phyloP scores from a whole-genome alignment of 2,888 invertebrate genomes.

The Blastobasis lacticolella region DNA sequence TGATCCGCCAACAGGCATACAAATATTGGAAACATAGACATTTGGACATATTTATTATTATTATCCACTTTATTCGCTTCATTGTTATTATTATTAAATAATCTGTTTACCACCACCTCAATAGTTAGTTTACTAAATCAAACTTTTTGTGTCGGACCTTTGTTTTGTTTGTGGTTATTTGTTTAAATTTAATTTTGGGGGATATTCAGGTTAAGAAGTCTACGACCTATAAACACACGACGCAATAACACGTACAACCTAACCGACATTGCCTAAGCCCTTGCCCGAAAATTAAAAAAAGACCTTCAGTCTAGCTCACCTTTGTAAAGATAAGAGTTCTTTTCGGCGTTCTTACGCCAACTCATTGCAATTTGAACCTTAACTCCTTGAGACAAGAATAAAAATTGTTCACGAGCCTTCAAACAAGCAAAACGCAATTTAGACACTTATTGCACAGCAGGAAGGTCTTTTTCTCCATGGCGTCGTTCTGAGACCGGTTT shows the following conservation, averaged over 20 bases:
- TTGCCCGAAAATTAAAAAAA: conserved; percentile 9
- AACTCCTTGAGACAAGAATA: background rate
- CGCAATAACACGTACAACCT: conserved; percentile 1
- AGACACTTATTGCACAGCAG: conserved; percentile 21
- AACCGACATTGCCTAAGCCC: conserved; percentile 11
- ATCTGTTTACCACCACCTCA: too few relatives aligned
- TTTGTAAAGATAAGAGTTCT: conserved; percentile 6
- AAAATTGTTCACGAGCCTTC: background rate
- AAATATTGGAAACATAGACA: too few relatives aligned
- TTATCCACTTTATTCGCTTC: too few relatives aligned
- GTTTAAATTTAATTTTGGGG: too few relatives aligned
- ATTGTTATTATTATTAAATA: too few relatives aligned
- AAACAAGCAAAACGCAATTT: conserved; percentile 8
- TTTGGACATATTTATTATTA: too few relatives aligned
- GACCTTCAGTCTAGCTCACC: conserved; percentile 9
- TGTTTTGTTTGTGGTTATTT: too few relatives aligned
- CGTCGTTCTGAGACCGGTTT: conserved; percentile 26
- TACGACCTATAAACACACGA: too few relatives aligned
- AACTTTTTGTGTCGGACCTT: too few relatives aligned
- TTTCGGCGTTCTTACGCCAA: conserved; percentile 1
- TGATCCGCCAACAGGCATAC: too few relatives aligned
- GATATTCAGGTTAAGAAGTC: too few relatives aligned
- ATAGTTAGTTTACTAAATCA: too few relatives aligned
- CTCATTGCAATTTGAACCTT: background rate
- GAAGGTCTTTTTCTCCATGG: conserved; percentile 37